A percentile compares a stretch with the other conserved stretches of the same genome.
These are phyloP conservation scores for Himalopsyche phryganea DNA, from an alignment of 1,140 invertebrate genomes.

Conservation along the genomic window DNA sequence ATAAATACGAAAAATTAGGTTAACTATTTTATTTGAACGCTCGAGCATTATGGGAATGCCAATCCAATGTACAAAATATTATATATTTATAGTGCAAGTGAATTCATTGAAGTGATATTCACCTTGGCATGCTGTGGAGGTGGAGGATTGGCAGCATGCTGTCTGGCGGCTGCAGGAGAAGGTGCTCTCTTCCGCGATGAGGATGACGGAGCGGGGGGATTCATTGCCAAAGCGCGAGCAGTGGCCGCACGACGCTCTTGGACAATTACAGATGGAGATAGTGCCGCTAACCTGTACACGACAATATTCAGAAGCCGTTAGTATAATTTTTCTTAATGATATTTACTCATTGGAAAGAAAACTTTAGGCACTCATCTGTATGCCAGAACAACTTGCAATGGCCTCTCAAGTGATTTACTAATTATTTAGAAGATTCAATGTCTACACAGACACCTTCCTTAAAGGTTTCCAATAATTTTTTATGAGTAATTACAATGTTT, in stretches of 20 bases:
- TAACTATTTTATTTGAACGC: too few species aligned
- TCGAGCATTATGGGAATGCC: too few species aligned
- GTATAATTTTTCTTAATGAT: not conserved
- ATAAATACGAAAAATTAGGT: too few species aligned
- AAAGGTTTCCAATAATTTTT: too few species aligned
- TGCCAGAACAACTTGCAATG: not conserved
- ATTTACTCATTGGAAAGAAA: not conserved
- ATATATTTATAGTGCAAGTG: too few species aligned
- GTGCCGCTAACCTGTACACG: conserved; percentile 19
- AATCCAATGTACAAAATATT: too few species aligned
- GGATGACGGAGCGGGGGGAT: conserved; percentile 62
- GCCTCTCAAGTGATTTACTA: not conserved
- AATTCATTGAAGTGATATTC: too few species aligned
- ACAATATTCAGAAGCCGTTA: not conserved
- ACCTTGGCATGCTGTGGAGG: conserved; percentile 35
- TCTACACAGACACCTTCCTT: too few species aligned
- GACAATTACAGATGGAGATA: conserved; percentile 59
- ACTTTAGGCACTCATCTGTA: not conserved
- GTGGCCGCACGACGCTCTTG: conserved; percentile 57
- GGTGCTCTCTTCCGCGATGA: conserved; percentile 49
- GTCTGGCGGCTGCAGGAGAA: conserved; percentile 50
- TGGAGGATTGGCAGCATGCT: conserved; percentile 51
- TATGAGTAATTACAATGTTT: too few species aligned
- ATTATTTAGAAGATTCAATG: not conserved
- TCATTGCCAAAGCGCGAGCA: conserved; percentile 63